phyloP scores from a whole-genome alignment of 1,140 invertebrate species.

The Drosophila lacteicornis region DNA sequence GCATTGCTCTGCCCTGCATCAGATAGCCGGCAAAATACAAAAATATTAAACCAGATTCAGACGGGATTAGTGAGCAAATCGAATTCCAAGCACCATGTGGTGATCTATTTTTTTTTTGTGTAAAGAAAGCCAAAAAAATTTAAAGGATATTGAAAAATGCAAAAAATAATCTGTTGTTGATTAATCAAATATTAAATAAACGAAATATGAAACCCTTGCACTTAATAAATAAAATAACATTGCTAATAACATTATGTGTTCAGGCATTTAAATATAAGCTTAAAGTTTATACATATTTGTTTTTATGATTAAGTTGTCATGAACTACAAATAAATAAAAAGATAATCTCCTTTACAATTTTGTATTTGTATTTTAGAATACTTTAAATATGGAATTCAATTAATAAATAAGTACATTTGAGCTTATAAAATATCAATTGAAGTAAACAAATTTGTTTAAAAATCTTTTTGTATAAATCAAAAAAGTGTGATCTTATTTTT shows the following conservation, averaged over 20 bases:
- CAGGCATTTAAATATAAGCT: no score
- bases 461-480: neutral
- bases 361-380: neutral
- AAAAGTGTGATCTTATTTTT: neutral
- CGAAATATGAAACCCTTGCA: no score
- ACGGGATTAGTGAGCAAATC: constrained; percentile 2
- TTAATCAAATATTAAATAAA: no score
- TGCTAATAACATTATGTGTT: neutral
- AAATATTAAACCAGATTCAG: neutral
- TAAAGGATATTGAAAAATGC: neutral
- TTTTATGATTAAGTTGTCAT: neutral
- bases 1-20: constrained; percentile 12
- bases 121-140: neutral
- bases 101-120: neutral
- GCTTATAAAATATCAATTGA: neutral
- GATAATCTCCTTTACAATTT: neutral
- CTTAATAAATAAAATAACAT: neutral
- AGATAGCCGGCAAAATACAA: constrained; percentile 13
- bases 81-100: neutral
- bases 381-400: neutral
- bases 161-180: no score
- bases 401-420: no score
- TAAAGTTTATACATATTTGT: neutral
- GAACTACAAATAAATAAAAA: neutral
- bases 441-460: neutral